Base-by-base conservation (phyloP, 23 tunicate genomes). In the Ascidia mentula region DNA sequence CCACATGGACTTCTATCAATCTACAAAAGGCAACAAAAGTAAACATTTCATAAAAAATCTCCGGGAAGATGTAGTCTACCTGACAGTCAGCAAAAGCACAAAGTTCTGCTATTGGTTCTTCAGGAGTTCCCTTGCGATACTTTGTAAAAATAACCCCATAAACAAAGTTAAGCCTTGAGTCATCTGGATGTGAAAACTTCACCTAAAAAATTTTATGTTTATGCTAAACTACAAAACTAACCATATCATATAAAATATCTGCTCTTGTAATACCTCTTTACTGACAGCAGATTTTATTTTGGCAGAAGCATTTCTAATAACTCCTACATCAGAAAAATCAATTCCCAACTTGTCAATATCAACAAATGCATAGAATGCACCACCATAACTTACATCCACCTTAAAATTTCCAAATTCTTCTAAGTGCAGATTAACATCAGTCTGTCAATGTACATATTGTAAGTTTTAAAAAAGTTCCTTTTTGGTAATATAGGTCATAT, bases 351-450 rank as follows among this genome's bases (percentile, higher is more conserved):
- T 61, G 32, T 72, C 40, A 7, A 60, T 31, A 12, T 84, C 60
- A n/a, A 86, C 45, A 60, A 86, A 73, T 38, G 45, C 90, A 77
- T 86, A 86, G 40, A 86, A 86, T 36, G 85, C 90, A 30, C 90
- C 90, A 18, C 90, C 90, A 46, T 80, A 86, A 0, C 80, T 46
- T 45, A 86, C 39, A 4, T 86, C 90, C 53, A 86, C 78, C 24
- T 45, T 72, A 15, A 79, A n/a, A 18, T 20, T 39, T 0, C 82
- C 82, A 60, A 59, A 75, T 4, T 9, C 46, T 8, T 40, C 65
- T 28, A 61, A 59, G 20, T 46, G 32, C 37, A 84, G 37, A 9
- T 35, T 20, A 26, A 38, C 18, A 76, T 84, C 88, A 75, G 34
- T 33, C 46, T 40, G 53, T 6, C 20, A 30, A 31, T 9, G 15